phyloP scores from a whole-genome alignment of 2,113 vertebrate genomes.

The Pterocles burchelli region DNA sequence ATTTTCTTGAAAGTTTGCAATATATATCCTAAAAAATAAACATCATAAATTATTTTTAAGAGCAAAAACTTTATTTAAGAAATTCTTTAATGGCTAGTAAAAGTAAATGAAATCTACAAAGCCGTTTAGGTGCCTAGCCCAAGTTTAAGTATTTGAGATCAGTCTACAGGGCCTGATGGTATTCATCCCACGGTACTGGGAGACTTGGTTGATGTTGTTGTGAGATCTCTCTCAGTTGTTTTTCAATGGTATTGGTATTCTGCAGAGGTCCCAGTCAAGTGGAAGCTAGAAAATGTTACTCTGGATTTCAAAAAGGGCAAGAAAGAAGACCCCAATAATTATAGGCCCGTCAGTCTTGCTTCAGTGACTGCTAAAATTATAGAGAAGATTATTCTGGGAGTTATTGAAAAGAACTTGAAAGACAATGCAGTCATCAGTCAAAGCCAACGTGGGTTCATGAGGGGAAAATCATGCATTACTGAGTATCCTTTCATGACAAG shows the following conservation, averaged over 20 bases:
- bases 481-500: neutral
- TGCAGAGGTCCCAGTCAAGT: neutral
- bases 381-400: neutral
- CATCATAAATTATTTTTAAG: neutral
- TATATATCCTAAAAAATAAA: neutral
- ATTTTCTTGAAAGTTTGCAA: neutral
- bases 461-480: neutral
- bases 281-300: neutral
- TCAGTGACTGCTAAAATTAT: neutral
- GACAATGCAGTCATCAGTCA: neutral
- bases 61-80: neutral
- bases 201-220: neutral
- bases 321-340: neutral
- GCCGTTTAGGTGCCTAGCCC: neutral
- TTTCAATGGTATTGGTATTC: neutral
- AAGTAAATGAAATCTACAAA: neutral
- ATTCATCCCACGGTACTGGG: neutral
- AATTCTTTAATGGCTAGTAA: neutral
- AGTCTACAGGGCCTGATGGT: neutral
- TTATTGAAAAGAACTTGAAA: neutral
- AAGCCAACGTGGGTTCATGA: fast-evolving
- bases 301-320: neutral
- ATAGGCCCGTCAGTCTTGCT: neutral
- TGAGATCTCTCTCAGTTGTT: neutral
- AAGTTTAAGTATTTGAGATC: neutral